phyloP scores from a whole-genome alignment of 2,888 invertebrate species.

The Agrotis exclamationis region DNA sequence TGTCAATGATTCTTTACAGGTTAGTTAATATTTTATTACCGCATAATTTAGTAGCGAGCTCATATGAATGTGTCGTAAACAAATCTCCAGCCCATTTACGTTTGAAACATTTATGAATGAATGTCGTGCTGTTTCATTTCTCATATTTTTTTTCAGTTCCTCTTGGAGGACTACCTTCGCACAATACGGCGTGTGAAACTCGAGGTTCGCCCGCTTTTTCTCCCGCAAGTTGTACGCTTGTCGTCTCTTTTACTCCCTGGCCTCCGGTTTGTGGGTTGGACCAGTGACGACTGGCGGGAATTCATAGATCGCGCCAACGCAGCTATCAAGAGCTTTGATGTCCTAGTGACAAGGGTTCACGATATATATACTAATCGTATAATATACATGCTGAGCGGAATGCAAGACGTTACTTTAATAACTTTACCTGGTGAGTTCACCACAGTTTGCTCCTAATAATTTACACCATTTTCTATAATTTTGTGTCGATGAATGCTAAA shows the following conservation, averaged over 20 bases:
- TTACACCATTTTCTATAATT: not conserved
- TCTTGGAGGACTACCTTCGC: conserved; percentile 94
- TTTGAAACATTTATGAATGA: conserved; percentile 11
- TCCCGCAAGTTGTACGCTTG: conserved; percentile 96
- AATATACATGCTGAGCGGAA: conserved; percentile 96
- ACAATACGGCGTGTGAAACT: conserved; percentile 95
- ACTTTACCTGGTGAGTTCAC: conserved; percentile 92
- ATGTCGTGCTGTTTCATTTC: not conserved
- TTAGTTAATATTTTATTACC: conserved; percentile 70
- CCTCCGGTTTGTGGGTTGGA: conserved; percentile 96
- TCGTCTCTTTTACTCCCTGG: conserved; percentile 96
- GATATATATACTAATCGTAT: conserved; percentile 98
- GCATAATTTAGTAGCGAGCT: not conserved
- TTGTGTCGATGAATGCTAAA: too few species aligned
- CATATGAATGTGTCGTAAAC: not conserved
- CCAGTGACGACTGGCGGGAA: conserved; percentile 95
- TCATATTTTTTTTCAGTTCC: conserved; percentile 89
- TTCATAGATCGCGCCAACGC: conserved; percentile 95
- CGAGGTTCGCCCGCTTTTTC: conserved; percentile 97
- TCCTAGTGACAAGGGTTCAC: conserved; percentile 94
- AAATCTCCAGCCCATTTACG: not conserved
- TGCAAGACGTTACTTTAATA: conserved; percentile 96
- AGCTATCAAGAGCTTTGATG: conserved; percentile 95
- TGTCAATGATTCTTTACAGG: conserved; percentile 95
- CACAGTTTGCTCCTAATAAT: not conserved